Base-by-base conservation (phyloP, 2,797 vertebrate species). In the Enteromius mattozi region DNA sequence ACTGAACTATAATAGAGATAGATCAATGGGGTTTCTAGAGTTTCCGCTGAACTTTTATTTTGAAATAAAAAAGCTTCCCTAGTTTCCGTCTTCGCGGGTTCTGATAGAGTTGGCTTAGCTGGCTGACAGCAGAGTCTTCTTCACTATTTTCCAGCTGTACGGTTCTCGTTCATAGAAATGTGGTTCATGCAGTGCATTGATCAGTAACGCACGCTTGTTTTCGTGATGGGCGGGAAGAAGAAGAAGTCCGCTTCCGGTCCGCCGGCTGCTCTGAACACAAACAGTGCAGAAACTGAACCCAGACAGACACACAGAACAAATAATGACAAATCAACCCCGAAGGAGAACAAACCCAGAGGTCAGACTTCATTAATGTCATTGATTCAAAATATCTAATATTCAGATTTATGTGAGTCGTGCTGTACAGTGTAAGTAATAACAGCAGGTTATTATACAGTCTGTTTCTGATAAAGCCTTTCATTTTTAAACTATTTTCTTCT, bases 271-370 rank as follows among this genome's bases (percentile, higher is more conserved):
- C 90, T 83, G 56, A 92, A 74, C 87, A 82, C 88, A 81, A 90
- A 87, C 84, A 85, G 85, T 24, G 91, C 91, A 68, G 93, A 94
- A 14, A 3, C 71, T 59, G 70, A 84, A 79, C 14, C 40, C 51
- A 12, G 78, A 82, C 92, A 90, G 8, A 16, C 87, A 17, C 86
- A 85, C 51, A 91, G 79, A 63, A 49, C 66, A 81, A 94, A 91
- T 78, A 51, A 78, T 45, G 82, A 76, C 1, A 95, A 94, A 91
- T 63, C 88, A 21, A 17, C 89, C 27, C 80, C 84, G 5, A 95
- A 93, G 85, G 95, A 95, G 3, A 93, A n/a, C 86, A 96, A 95
- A 77, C 90, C 91, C 0, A 96, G 94, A 95, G 94, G 95, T 95
- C 78, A 7, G 72, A 30, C 27, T 8, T 2, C 40, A 3, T 83